Percentiles rank a stretch among this genome's conserved stretches.
Conservation (phyloP, 2,113 vertebrate genomes). For the Dasyurus viverrinus region DNA sequence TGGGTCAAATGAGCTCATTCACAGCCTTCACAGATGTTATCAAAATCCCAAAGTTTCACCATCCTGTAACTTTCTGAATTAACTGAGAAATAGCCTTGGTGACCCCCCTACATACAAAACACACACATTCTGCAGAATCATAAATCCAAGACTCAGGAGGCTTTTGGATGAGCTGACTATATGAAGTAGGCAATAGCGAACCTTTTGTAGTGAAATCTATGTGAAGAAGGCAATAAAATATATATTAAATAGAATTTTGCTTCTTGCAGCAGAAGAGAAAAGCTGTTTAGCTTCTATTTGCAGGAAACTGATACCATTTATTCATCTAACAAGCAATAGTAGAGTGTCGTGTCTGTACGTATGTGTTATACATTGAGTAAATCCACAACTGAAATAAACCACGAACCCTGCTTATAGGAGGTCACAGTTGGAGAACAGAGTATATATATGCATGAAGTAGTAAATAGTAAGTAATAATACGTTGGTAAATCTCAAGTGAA, state of each 20-base stretch:
- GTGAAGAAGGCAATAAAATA: slow-evolving; percentile 53
- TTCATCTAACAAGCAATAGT: neutral
- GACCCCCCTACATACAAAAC: slow-evolving; percentile 40
- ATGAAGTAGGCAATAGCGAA: slow-evolving; percentile 64
- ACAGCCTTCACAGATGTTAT: neutral
- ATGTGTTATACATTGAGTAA: neutral
- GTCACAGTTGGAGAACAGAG: neutral
- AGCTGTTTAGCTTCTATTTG: slow-evolving; percentile 14
- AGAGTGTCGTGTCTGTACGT: neutral
- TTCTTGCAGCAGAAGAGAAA: slow-evolving; percentile 25
- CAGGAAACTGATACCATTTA: slow-evolving; percentile 41
- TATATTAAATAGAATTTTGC: neutral
- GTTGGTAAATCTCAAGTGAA: neutral
- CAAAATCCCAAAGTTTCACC: neutral
- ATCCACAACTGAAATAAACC: neutral
- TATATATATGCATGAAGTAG: neutral
- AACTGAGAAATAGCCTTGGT: neutral
- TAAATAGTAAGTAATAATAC: neutral
- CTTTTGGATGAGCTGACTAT: slow-evolving; percentile 69
- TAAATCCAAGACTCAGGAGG: slow-evolving; percentile 69
- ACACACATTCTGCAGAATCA: slow-evolving; percentile 71
- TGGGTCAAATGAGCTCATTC: neutral
- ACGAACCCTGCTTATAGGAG: neutral
- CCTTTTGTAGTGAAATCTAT: slow-evolving; percentile 59
- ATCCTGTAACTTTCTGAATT: neutral